Percentiles rank a stretch among this genome's conserved stretches.
Conservation (phyloP, 37 sponge, comb jelly and placozoan species). For the Petrosia ficiformis region DNA sequence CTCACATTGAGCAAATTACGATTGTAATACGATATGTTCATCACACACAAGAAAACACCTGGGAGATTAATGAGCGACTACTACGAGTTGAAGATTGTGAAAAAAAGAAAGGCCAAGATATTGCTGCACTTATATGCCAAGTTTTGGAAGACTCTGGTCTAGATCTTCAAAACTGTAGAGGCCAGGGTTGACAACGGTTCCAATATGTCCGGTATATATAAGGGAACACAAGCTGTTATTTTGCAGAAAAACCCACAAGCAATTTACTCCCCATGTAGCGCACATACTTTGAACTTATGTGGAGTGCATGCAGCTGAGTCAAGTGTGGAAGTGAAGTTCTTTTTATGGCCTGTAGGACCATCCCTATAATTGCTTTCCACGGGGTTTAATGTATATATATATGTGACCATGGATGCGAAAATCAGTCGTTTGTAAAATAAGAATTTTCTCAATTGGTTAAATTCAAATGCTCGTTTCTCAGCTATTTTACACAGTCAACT, state of each 20-base stretch:
- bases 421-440: no score
- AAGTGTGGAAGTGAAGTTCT: not conserved
- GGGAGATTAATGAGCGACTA: not conserved
- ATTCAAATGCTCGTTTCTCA: no score
- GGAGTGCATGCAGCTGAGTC: not conserved
- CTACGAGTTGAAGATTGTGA: not conserved
- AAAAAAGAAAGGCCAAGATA: conserved; percentile 10
- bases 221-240: not conserved
- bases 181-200: not conserved
- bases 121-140: not conserved
- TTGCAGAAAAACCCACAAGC: not conserved
- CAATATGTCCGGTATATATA: not conserved
- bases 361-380: no score
- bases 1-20: not conserved
- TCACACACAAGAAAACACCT: no score
- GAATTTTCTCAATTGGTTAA: no score
- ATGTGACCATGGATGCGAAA: no score
- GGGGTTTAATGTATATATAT: no score
- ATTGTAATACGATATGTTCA: not conserved
- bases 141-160: not conserved
- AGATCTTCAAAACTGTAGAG: not conserved
- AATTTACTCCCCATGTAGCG: not conserved
- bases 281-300: not conserved
- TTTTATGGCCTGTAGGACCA: no score
- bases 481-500: no score